Base-by-base conservation (phyloP, 2,113 vertebrate genomes). In the Pampusana beccarii region DNA sequence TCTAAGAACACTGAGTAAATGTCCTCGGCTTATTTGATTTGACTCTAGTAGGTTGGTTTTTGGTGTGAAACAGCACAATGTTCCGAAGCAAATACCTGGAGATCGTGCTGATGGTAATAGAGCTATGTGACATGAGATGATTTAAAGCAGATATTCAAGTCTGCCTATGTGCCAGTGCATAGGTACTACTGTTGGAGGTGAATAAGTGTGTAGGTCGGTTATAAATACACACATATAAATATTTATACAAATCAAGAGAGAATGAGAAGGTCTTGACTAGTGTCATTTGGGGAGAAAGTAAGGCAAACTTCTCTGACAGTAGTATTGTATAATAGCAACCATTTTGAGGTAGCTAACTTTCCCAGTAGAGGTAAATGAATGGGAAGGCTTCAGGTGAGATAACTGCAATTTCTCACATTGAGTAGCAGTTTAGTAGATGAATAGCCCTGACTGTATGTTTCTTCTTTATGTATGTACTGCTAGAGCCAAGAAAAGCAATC, bases 11-110 rank as follows among this genome's bases (percentile, higher is more conserved):
- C 33, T 2, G 23, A 86, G 70, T 26, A 72, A 86, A 57, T 78
- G 31, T 94, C 67, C 48, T 73, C 15, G 33, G 29, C 29, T 80
- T 70, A 65, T 88, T 91, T 96, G 54, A 77, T 62, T 92, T 94
- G 10, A 65, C 84, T 88, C 44, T 56, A 72, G 60, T 36, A 50
- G 31, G 13, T 24, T 80, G 23, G 0, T 8, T 81, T 93, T 88
- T 92, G 77, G 50, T 81, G 33, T 26, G 21, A 83, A 95, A 53
- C 21, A 86, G 19, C 3, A 2, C 6, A 13, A 19, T 38, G 11
- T 69, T 9, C 60, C 72, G 42, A 80, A 84, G 70, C 48, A 78
- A 93, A 78, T 66, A 83, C 25, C 61, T 86, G 73, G 80, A 80
- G 70, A 50, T 86, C 80, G 60, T 54, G 11, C 78, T 80, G 26